Evolutionary conservation across 2,888 invertebrate genomes (phyloP).

Genomic region (Muschampia plurimacula): DNA sequence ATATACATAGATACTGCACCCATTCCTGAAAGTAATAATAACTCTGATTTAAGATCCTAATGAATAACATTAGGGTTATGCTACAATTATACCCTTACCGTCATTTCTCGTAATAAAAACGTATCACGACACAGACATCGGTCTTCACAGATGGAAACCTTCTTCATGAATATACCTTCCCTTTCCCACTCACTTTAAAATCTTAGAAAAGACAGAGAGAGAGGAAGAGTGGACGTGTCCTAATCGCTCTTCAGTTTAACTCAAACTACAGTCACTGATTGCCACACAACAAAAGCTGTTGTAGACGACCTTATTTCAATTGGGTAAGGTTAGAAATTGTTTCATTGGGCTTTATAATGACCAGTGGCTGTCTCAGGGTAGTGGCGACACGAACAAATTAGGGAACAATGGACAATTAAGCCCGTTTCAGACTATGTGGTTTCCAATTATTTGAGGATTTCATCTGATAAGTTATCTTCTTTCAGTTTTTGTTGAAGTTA

Average conservation of each 20-base stretch:
- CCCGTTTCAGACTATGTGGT: slow-evolving; percentile 49
- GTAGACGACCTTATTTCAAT: neutral
- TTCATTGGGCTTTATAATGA: slow-evolving; percentile 49
- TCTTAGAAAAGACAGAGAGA: slow-evolving; percentile 26
- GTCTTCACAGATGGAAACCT: slow-evolving; percentile 26
- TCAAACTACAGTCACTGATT: slow-evolving; percentile 34
- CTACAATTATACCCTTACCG: neutral
- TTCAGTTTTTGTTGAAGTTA: slow-evolving; percentile 35
- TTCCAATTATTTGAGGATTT: slow-evolving; percentile 52
- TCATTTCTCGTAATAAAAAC: slow-evolving; percentile 34
- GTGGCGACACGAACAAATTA: slow-evolving; percentile 62
- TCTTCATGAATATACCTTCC: slow-evolving; percentile 12
- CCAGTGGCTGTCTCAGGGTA: slow-evolving; percentile 54
- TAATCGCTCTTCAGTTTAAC: slow-evolving; percentile 37
- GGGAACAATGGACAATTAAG: slow-evolving; percentile 61
- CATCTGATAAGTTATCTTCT: slow-evolving; percentile 42
- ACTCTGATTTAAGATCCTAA: slow-evolving; percentile 18
- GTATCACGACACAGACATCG: slow-evolving; percentile 29
- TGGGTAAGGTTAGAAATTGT: slow-evolving; percentile 5
- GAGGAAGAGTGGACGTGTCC: slow-evolving; percentile 19
- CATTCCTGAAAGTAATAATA: neutral
- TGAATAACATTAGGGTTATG: slow-evolving; percentile 3
- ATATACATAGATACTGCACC: neutral
- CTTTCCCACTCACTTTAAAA: slow-evolving; percentile 19
- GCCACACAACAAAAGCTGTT: neutral